Percentiles rank a stretch among this genome's conserved stretches.
These are phyloP conservation scores for Myanophis thanlyinensis DNA, from an alignment of 2,113 vertebrate species.

Conservation along the genomic window DNA sequence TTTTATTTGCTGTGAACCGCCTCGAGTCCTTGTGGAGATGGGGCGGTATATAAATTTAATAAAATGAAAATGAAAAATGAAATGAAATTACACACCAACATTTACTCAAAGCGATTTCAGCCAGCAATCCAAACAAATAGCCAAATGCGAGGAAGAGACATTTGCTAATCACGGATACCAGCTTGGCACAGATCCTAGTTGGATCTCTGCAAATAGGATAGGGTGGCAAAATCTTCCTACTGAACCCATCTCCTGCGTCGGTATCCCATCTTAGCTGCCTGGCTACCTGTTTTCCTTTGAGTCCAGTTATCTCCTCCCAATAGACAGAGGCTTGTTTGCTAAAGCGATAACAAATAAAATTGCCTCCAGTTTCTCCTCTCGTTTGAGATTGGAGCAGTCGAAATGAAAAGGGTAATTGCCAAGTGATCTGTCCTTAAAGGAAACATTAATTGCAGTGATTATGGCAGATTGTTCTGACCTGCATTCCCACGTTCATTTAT, in stretches of 20 bases:
- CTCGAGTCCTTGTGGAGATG: too few species aligned
- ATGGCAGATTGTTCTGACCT: neutral
- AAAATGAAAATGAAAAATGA: too few species aligned
- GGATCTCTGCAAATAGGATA: neutral
- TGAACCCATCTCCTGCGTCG: fast-evolving
- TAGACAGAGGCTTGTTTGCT: neutral
- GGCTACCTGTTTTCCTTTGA: neutral
- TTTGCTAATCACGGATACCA: neutral
- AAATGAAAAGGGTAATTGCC: neutral
- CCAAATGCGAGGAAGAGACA: too few species aligned
- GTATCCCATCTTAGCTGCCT: neutral
- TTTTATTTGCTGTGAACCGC: too few species aligned
- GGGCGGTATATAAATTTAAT: too few species aligned
- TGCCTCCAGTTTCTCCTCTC: neutral
- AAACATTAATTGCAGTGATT: neutral
- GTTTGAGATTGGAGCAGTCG: neutral
- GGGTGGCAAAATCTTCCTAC: too few species aligned
- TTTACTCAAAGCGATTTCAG: neutral
- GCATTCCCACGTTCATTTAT: neutral
- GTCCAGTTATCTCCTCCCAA: neutral
- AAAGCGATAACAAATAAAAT: neutral
- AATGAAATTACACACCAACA: neutral
- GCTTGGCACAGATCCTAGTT: neutral
- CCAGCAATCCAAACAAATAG: too few species aligned
- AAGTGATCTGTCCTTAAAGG: neutral